phyloP scores from a whole-genome alignment of 2,113 vertebrate genomes.

The Ahaetulla prasina region DNA sequence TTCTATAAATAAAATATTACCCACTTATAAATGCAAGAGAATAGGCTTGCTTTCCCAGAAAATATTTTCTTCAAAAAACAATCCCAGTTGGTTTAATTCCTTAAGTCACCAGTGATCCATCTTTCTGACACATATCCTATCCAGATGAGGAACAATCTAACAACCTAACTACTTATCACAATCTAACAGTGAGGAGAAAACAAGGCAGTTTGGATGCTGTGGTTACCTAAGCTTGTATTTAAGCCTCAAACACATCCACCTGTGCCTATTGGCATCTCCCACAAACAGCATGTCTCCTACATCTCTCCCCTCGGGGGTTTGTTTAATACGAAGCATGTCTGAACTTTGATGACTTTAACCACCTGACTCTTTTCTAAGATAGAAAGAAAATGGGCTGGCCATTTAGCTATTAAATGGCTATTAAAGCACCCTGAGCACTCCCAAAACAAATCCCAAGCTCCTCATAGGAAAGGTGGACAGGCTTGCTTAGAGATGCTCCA shows the following conservation, averaged over 20 bases:
- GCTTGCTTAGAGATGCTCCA: not conserved
- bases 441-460: not conserved
- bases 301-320: not conserved
- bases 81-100: not conserved
- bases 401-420: not conserved
- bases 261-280: not conserved
- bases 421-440: not conserved
- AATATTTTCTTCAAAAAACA: not conserved
- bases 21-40: not conserved
- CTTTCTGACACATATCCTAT: not conserved
- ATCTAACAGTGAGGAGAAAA: not conserved
- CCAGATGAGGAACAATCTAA: not conserved
- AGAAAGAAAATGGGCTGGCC: not conserved
- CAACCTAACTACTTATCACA: not conserved
- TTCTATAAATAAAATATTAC: not conserved
- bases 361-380: not conserved
- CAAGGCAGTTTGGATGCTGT: not conserved
- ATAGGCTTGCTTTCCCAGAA: not conserved
- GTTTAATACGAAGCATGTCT: not conserved
- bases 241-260: not conserved
- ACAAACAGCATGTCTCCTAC: not conserved
- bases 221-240: not conserved
- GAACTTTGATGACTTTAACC: not conserved
- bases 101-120: not conserved
- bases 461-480: not conserved